phyloP scores from a whole-genome alignment of 2,113 vertebrate genomes.

The Ptychochromis oligacanthus region DNA sequence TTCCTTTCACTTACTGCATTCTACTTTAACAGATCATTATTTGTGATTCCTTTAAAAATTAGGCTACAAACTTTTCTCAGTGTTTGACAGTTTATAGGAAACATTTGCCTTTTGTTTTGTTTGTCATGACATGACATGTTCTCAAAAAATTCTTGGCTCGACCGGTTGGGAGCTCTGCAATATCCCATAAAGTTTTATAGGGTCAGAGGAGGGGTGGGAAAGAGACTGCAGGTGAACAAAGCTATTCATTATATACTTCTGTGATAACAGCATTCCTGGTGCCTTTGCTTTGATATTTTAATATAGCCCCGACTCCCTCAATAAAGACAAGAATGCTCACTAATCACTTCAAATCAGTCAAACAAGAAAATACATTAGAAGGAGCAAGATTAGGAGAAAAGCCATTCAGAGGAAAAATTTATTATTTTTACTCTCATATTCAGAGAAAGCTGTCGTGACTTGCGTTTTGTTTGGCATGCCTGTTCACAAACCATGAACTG shows the following conservation, averaged over 20 bases:
- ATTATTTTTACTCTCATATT: no score
- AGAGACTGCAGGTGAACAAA: background rate
- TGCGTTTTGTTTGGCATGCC: background rate
- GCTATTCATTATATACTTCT: background rate
- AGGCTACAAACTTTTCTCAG: background rate
- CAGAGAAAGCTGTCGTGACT: no score
- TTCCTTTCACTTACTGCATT: background rate
- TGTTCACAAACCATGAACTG: background rate
- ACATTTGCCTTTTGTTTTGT: background rate
- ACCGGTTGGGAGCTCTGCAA: background rate
- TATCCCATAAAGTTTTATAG: background rate
- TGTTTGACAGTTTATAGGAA: background rate
- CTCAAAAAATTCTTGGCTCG: background rate
- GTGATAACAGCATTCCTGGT: background rate
- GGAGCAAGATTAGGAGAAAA: background rate
- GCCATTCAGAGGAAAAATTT: background rate
- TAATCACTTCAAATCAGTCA: conserved; percentile 3
- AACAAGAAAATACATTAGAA: background rate
- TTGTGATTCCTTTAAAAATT: background rate
- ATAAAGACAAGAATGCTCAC: background rate
- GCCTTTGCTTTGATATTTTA: background rate
- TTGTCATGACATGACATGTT: background rate
- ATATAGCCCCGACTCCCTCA: background rate
- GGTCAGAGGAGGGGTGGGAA: background rate
- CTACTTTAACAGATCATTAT: background rate